A percentile compares a stretch with the other conserved stretches of the same genome.
Evolutionary conservation across 2,888 invertebrate species (phyloP).

Genomic region (Callosobruchus maculatus): DNA sequence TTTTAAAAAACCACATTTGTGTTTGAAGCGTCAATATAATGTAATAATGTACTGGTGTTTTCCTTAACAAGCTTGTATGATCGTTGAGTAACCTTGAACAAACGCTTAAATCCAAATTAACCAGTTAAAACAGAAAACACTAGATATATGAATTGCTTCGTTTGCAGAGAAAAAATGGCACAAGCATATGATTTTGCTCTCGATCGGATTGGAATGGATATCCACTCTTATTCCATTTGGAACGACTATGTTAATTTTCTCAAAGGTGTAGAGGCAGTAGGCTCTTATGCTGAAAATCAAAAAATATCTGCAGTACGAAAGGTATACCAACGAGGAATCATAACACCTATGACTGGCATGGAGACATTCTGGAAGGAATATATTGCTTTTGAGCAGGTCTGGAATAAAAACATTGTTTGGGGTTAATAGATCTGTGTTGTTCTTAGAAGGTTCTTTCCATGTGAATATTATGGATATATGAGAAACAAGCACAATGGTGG

Average conservation of each 20-base stretch:
- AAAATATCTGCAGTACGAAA: constrained; percentile 97
- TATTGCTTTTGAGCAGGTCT: constrained; percentile 84
- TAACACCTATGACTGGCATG: constrained; percentile 95
- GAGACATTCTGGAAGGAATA: constrained; percentile 98
- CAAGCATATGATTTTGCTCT: constrained; percentile 99
- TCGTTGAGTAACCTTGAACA: too few species aligned
- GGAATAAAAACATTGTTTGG: not conserved
- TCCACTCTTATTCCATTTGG: constrained; percentile 96
- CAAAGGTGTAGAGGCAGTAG: constrained; percentile 93
- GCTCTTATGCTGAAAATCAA: constrained; percentile 99
- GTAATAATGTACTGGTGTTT: too few species aligned
- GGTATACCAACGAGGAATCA: constrained; percentile 92
- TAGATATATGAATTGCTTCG: not conserved
- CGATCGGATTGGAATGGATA: constrained; percentile 98
- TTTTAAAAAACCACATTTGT: too few species aligned
- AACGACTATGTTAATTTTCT: constrained; percentile 96
- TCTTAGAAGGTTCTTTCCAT: too few species aligned
- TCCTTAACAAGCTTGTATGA: too few species aligned
- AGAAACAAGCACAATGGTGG: too few species aligned
- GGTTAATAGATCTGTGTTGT: too few species aligned
- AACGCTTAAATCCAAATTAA: too few species aligned
- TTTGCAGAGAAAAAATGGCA: constrained; percentile 93
- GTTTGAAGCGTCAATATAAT: too few species aligned
- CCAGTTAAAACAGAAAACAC: too few species aligned
- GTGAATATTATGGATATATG: too few species aligned